Percentiles rank a stretch among this genome's conserved stretches.
These are phyloP conservation scores for Cerceris ruficornis DNA, from an alignment of 2,888 invertebrate genomes.

Conservation along the genomic window DNA sequence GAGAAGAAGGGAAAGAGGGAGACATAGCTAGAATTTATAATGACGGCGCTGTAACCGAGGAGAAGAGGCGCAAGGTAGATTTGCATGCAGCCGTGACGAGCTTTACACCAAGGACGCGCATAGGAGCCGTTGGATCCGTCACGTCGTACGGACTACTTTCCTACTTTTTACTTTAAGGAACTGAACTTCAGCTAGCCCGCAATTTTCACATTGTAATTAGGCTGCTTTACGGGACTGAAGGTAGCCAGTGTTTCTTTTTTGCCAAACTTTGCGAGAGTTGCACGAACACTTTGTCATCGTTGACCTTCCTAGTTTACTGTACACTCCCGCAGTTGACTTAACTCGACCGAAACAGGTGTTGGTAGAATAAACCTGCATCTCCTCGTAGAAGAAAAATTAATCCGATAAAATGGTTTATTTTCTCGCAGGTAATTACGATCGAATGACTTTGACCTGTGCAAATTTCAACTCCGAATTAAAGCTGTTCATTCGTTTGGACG, in stretches of 20 bases:
- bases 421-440: no score
- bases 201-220: slow-evolving; percentile 56
- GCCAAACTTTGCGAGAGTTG: slow-evolving; percentile 12
- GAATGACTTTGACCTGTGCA: neutral
- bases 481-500: slow-evolving; percentile 43
- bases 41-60: slow-evolving; percentile 30
- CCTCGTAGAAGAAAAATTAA: no score
- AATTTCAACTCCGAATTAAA: neutral
- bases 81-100: slow-evolving; percentile 53
- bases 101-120: slow-evolving; percentile 12
- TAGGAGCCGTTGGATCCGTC: slow-evolving; percentile 49
- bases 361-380: no score
- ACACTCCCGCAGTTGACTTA: neutral
- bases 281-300: neutral
- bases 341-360: no score
- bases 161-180: slow-evolving; percentile 31
- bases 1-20: slow-evolving; percentile 12
- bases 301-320: neutral
- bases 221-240: slow-evolving; percentile 24
- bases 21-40: slow-evolving; percentile 68
- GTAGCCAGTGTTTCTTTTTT: slow-evolving; percentile 8
- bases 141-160: slow-evolving; percentile 52
- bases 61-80: slow-evolving; percentile 29
- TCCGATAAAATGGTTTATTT: no score
- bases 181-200: slow-evolving; percentile 21